Base-by-base conservation (phyloP, 2,113 vertebrate species). In the Dicaeum eximium region DNA sequence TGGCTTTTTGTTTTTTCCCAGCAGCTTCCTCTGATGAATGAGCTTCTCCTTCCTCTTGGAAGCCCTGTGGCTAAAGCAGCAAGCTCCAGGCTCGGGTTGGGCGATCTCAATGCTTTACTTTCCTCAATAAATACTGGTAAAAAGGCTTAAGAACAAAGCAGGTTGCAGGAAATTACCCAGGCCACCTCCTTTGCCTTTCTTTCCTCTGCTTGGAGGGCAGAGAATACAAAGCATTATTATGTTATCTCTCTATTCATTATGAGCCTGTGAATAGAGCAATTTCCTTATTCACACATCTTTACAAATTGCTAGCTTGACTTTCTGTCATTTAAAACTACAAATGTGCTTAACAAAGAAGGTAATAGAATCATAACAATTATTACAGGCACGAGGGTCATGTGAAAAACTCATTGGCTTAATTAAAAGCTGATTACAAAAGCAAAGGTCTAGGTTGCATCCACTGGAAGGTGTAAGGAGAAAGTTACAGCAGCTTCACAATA, bases 271-370 rank as follows among this genome's bases (percentile, higher is more conserved):
- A 96, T 90, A 86, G 95, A 94, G 80, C 82, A 95, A 95, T 95
- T 95, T 95, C 75, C 71, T 96, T 96, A 94, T 95, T 96, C 95
- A 95, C 81, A 95, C 92, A 93, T 94, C 89, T 94, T 95, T 95
- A 90, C 79, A 95, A 95, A 95, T 95, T 95, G 80, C 64, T 91
- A 85, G 75, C 85, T 96, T 96, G 95, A 96, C 93, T 95, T 96
- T 72, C 90, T 93, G 96, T 97, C 96, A 92, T 94, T 95, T 97
- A 88, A 96, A 95, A 72, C 85, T 94, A 95, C 80, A 90, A 92
- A 92, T 88, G 88, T 93, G 65, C 79, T 94, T 90, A 90, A 95
- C 94, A 95, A 92, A 86, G 85, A 60, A 92, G 90, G 80, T 94
- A 96, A 95, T 93, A 93, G 75, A 96, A 95, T 95, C 93, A 94